phyloP scores from a whole-genome alignment of 2,888 invertebrate genomes.

The Cephus pulcher region DNA sequence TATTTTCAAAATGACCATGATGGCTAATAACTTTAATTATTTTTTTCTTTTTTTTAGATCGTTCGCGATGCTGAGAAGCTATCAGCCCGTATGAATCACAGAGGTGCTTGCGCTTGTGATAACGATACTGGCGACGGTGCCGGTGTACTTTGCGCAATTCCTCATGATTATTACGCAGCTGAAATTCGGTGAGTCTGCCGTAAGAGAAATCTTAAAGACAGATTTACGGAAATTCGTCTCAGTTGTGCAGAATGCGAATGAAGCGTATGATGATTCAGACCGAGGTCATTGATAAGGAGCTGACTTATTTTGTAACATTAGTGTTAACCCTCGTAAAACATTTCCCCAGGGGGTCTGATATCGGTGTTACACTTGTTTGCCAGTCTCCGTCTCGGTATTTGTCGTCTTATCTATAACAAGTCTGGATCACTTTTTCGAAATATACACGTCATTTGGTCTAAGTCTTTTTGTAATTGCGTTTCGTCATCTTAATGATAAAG shows the following conservation, averaged over 20 bases:
- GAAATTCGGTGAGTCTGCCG: conserved; percentile 77
- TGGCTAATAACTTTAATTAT: not conserved
- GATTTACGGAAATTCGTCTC: not conserved
- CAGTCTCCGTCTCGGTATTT: not conserved
- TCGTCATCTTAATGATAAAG: too few species aligned
- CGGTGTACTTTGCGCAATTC: conserved; percentile 96
- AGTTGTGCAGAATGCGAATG: not conserved
- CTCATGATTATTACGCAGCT: conserved; percentile 91
- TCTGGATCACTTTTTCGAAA: not conserved
- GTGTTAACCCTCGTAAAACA: not conserved
- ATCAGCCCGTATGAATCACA: conserved; percentile 98
- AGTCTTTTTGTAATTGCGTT: not conserved
- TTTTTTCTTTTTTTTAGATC: conserved; percentile 73
- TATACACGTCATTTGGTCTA: not conserved
- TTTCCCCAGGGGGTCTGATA: not conserved
- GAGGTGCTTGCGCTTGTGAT: conserved; percentile 99
- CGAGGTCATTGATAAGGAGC: not conserved
- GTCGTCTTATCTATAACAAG: not conserved
- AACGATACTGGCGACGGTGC: conserved; percentile 99
- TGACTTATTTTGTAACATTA: not conserved
- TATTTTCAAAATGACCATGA: not conserved
- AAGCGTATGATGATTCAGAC: not conserved
- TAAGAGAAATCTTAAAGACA: not conserved
- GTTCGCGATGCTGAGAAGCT: conserved; percentile 95
- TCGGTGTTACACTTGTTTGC: not conserved